phyloP scores from a whole-genome alignment of 2,888 invertebrate species.

The Ophonus ardosiacus region DNA sequence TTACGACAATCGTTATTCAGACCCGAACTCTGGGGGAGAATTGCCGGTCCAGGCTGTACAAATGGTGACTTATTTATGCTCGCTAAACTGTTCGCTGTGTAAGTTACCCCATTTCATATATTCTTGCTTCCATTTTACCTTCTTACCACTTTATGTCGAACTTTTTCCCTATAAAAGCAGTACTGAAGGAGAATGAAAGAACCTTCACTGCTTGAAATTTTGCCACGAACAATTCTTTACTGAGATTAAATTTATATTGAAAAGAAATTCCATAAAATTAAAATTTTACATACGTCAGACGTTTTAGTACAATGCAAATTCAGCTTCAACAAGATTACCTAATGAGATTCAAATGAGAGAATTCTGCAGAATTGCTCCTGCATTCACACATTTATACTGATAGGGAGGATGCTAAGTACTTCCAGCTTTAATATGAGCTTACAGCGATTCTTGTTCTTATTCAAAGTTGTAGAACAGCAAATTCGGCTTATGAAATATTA shows the following conservation, averaged over 20 bases:
- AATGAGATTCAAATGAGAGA: conserved; percentile 39
- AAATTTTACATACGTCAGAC: conserved; percentile 14
- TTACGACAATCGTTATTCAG: conserved; percentile 26
- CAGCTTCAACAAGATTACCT: conserved; percentile 9
- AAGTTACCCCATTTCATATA: conserved; percentile 37
- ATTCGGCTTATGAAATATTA: neutral
- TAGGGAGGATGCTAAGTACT: conserved; percentile 15
- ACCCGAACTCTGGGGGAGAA: neutral
- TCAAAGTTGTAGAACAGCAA: neutral
- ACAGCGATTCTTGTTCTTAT: neutral
- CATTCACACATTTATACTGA: neutral
- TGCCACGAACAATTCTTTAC: conserved; percentile 2
- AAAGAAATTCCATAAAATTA: conserved; percentile 21
- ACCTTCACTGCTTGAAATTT: neutral
- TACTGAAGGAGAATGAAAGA: neutral
- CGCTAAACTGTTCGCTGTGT: conserved; percentile 13
- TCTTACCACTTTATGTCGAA: conserved; percentile 1
- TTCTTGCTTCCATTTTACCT: neutral
- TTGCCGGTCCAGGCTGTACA: conserved; percentile 8
- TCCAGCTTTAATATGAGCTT: neutral
- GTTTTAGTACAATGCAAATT: conserved; percentile 16
- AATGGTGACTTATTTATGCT: conserved; percentile 33
- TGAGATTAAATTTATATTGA: conserved; percentile 6
- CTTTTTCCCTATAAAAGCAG: conserved; percentile 4
- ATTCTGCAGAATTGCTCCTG: conserved; percentile 35